Evolutionary conservation across 2,797 vertebrate species (phyloP), one percentile per base, ranked within the genome.

Genomic region (Galagoides demidoff): DNA sequence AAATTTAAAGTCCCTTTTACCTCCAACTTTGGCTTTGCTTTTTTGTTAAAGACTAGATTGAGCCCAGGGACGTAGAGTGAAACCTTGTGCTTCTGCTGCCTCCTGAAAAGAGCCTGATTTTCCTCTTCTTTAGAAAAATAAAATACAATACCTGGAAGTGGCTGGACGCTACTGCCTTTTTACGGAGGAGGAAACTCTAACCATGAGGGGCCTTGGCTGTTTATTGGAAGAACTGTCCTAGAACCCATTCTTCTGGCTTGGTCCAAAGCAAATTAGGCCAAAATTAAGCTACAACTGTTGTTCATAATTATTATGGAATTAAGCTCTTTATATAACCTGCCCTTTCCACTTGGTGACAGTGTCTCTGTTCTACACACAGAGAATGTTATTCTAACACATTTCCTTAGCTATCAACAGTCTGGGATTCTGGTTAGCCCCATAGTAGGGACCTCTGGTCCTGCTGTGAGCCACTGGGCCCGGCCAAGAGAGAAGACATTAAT

Each of bases 111-210:
- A 83, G 68, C 7, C 27, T 78, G 27, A 84, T 81, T 90, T 84
- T 87, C 87, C 61, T 63, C 68, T 94, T 86, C 45, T 73, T 17
- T 61, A 66, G 74, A 78, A 78, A 93, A 89, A 85, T 37, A 43
- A 68, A 92, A 29, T 3, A 10, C 78, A 57, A 91, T 77, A 49
- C 45, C 68, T 90, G 52, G 45, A 68, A 27, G 17, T 43, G 23
- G 59, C 34, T 94, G 63, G 82, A 82, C 5, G 68, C 55, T 59
- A 14, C 43, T n/a, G 34, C 17, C 13, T 70, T 92, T 64, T 85
- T 70, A 68, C 29, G 1, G 12, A 61, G 39, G 61, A 29, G 23
- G 12, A 70, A 64, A 76, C 5, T n/a, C 22, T 63, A 77, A 49
- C 23, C 43, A 34, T 22, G 66, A 59, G 17, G 17, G 39, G 3